Conservation (phyloP, 2,797 vertebrate species). For the Halcyon badia region DNA sequence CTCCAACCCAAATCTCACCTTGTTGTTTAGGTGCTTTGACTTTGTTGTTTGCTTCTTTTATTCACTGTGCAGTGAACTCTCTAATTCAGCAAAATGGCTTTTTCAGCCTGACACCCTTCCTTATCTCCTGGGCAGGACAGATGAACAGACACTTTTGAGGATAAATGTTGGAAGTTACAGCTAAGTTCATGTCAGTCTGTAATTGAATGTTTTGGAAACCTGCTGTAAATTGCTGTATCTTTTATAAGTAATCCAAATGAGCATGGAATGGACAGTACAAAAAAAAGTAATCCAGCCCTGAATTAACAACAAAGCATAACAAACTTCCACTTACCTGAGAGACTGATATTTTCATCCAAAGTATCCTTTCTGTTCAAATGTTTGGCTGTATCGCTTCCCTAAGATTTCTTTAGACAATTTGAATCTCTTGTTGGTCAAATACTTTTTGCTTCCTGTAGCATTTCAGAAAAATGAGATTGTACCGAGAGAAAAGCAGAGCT, state of each 20-base stretch:
- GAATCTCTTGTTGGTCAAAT: background rate
- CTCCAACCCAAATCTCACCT: background rate
- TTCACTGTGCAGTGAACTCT: background rate
- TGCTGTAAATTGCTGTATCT: background rate
- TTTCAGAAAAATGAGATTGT: conserved; percentile 44
- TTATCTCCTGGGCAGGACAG: background rate
- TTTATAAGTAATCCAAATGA: background rate
- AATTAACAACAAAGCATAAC: background rate
- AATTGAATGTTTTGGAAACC: background rate
- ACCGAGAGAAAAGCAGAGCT: background rate
- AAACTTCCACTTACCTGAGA: background rate
- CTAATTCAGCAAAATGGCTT: background rate
- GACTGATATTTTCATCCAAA: background rate
- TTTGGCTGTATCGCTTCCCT: background rate
- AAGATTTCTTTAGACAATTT: background rate
- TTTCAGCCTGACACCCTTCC: background rate
- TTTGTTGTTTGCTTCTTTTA: background rate
- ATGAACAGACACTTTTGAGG: background rate
- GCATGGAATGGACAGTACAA: background rate
- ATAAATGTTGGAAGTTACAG: background rate
- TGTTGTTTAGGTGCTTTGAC: background rate
- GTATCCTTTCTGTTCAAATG: background rate
- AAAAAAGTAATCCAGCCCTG: background rate
- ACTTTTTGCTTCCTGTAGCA: conserved; percentile 15
- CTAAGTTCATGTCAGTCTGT: background rate